Evolutionary conservation across 1,140 invertebrate genomes (phyloP), one percentile per base, ranked within the genome.

Genomic region (Ooceraea biroi): DNA sequence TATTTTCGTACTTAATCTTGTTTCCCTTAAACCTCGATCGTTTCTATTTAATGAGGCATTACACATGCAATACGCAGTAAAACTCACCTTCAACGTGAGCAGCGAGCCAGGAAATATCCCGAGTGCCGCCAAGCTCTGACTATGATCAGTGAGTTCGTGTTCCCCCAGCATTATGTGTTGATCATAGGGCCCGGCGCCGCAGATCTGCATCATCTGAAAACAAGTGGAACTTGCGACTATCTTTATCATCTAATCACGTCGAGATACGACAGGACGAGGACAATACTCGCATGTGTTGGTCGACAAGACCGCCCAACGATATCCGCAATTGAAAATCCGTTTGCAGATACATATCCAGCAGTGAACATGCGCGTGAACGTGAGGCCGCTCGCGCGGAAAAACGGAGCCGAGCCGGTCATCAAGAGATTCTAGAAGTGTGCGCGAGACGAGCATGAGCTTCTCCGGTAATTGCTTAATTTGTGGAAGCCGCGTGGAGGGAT

Each of bases 401-500:
- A 85, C 69, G 57, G n/a, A 10, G 14, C 3, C 14, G 3, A 48
- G 27, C 12, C 12, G 65, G 36, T 48, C 55, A 78, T 41, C 69
- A n/a, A 36, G 58, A 74, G 83, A 85, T 78, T 77, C 82, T 65
- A 61, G 61, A 74, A 87, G 73, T 78, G 73, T 78, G 83, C 80
- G 88, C 88, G 84, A 87, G 87, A 82, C 90, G 89, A 91, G 89
- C 89, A 88, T 89, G 88, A 89, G 84, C 87, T 84, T 48, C 86
- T 84, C 48, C 17, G 83, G 91, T 94, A 94, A 94, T 94, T 94
- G 92, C 93, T 94, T 94, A 94, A 94, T 94, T 94, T 94, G 93
- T 92, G 86, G 89, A 92, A 91, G 86, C 85, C 57, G 78, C 66
- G 71, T 76, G 78, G 83, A 72, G 66, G 61, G 82, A 69, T 73